A percentile compares a stretch with the other conserved stretches of the same genome.
These are phyloP conservation scores for Dreissena polymorpha DNA, from an alignment of 1,140 invertebrate species.

Conservation along the genomic window DNA sequence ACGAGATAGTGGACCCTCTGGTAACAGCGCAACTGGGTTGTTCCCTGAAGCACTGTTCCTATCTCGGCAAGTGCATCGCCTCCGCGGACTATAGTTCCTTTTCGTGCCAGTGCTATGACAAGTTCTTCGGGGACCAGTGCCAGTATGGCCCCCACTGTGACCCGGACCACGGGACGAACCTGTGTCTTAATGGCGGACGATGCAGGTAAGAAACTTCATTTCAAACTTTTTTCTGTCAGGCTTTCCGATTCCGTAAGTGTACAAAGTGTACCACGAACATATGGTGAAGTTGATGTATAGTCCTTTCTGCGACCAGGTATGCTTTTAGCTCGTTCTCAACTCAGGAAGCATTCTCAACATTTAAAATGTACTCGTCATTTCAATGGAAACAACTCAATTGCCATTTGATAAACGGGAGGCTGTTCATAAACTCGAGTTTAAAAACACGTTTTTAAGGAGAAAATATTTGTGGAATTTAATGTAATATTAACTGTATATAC, in stretches of 20 bases:
- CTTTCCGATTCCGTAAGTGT: background rate
- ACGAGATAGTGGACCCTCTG: conserved; percentile 85
- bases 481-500: too few species aligned
- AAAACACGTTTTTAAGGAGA: too few species aligned
- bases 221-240: background rate
- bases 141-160: conserved; percentile 79
- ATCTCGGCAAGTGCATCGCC: conserved; percentile 90
- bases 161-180: conserved; percentile 73
- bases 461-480: too few species aligned
- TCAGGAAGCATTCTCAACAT: too few species aligned
- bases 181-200: conserved; percentile 76
- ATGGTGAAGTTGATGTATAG: too few species aligned
- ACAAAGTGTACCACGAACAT: too few species aligned
- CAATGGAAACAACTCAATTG: too few species aligned
- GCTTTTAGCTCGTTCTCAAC: too few species aligned
- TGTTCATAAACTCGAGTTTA: too few species aligned
- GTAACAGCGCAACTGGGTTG: conserved; percentile 84
- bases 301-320: too few species aligned
- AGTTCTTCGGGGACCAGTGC: conserved; percentile 77
- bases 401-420: too few species aligned
- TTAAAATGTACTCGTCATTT: too few species aligned
- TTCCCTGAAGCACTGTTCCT: conserved; percentile 89
- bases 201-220: conserved; percentile 74
- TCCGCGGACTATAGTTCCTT: conserved; percentile 83
- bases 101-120: conserved; percentile 78